Conservation (phyloP, 2,113 vertebrate species). For the Hipposideros armiger region DNA sequence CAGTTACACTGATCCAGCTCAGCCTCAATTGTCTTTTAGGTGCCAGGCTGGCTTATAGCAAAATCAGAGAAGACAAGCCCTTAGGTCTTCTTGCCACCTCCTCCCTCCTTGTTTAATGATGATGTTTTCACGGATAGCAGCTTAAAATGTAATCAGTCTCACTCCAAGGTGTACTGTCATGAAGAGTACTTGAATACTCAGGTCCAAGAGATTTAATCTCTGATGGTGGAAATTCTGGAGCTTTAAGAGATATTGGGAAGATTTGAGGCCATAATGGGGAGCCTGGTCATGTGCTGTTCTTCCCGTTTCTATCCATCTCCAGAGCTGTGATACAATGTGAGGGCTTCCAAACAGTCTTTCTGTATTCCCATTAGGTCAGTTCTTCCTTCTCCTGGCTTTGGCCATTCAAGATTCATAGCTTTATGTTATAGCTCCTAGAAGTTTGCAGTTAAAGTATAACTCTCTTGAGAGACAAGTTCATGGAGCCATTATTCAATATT, state of each 20-base stretch:
- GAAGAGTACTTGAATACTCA: background rate
- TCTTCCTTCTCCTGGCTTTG: background rate
- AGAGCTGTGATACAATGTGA: fast-evolving
- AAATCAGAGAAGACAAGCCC: background rate
- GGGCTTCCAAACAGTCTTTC: background rate
- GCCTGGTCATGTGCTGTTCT: fast-evolving
- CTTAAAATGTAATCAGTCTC: background rate
- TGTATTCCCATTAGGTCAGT: background rate
- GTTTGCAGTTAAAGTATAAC: background rate
- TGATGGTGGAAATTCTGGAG: background rate
- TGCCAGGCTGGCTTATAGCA: background rate
- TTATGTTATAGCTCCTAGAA: background rate
- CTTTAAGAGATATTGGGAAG: background rate
- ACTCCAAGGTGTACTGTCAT: fast-evolving
- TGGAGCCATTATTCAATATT: no score
- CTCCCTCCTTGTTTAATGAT: background rate
- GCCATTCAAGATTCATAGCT: background rate
- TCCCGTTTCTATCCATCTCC: background rate
- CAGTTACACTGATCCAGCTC: background rate
- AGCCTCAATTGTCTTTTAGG: background rate
- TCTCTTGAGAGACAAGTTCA: background rate
- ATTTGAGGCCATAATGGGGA: background rate
- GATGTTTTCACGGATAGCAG: background rate
- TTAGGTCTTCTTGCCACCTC: background rate
- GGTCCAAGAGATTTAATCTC: background rate